A percentile compares a stretch with the other conserved stretches of the same genome.
These are phyloP conservation scores for Oscheius sp. DNA, from an alignment of 2,888 invertebrate species.

Conservation along the genomic window DNA sequence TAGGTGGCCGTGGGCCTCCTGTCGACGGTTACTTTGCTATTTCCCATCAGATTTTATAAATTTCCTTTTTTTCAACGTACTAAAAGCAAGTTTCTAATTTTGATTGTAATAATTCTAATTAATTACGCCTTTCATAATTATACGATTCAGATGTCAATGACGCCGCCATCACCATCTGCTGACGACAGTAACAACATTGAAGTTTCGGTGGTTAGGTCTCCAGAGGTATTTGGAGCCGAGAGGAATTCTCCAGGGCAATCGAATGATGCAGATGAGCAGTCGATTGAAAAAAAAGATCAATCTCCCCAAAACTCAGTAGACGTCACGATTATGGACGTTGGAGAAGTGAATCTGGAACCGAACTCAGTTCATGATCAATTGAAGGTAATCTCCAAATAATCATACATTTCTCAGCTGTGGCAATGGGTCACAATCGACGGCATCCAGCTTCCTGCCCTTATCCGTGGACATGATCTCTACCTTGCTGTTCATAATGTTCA, in stretches of 20 bases:
- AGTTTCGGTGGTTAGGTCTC: conserved; percentile 17
- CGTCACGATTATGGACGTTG: not conserved
- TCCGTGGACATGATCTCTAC: conserved; percentile 37
- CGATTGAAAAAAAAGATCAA: conserved; percentile 1
- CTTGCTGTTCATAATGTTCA: conserved; percentile 64
- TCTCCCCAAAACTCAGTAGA: not conserved
- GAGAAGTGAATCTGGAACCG: not conserved
- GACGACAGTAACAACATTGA: not conserved
- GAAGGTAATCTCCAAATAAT: conserved; percentile 22
- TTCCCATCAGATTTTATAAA: too few relatives aligned
- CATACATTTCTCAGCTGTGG: conserved; percentile 33
- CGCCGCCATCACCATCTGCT: not conserved
- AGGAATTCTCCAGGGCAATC: not conserved
- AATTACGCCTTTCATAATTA: too few relatives aligned
- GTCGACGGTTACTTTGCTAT: too few relatives aligned
- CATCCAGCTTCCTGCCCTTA: conserved; percentile 46
- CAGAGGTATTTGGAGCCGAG: conserved; percentile 24
- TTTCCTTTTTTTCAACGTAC: too few relatives aligned
- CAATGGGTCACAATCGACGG: conserved; percentile 50
- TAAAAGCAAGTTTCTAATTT: too few relatives aligned
- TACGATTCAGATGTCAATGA: not conserved
- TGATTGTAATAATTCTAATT: too few relatives aligned
- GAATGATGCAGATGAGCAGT: not conserved
- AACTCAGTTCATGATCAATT: not conserved
- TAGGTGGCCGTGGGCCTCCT: too few relatives aligned